These are phyloP conservation scores for Smutsia temminckii DNA, from an alignment of 2,797 vertebrate genomes.

Conservation along the genomic window DNA sequence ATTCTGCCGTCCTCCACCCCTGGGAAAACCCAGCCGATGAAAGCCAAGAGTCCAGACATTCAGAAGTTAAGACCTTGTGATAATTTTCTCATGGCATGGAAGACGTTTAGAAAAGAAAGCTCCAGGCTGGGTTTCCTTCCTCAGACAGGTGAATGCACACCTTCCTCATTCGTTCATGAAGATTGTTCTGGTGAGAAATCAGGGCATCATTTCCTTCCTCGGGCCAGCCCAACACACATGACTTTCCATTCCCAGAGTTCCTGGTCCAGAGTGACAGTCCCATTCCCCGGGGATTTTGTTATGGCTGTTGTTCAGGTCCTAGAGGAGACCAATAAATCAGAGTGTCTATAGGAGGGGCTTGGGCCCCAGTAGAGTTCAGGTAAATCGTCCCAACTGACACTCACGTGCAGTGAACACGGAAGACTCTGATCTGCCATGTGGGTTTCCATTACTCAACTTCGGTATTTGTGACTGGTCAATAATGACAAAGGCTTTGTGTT, in stretches of 20 bases:
- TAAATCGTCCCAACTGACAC: background rate
- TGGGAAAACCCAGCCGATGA: background rate
- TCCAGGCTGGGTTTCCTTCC: background rate
- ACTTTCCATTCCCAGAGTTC: background rate
- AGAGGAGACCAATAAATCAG: background rate
- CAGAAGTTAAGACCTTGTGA: background rate
- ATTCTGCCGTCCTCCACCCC: too few relatives aligned
- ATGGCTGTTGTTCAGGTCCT: too few relatives aligned
- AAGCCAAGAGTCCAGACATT: background rate
- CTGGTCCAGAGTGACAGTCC: too few relatives aligned
- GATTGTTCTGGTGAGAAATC: background rate
- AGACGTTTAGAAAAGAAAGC: background rate
- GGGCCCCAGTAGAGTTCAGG: background rate
- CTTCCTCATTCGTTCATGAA: background rate
- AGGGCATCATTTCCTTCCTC: background rate
- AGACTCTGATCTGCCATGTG: too few relatives aligned
- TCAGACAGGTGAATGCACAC: background rate
- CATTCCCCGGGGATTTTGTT: too few relatives aligned
- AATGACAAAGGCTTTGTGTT: background rate
- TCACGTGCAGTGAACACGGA: too few relatives aligned
- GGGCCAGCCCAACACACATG: background rate
- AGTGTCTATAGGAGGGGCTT: background rate
- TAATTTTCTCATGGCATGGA: background rate
- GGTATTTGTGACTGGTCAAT: too few relatives aligned
- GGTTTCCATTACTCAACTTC: background rate